Conservation (phyloP, 2,797 vertebrate species). For the Malurus splendens region DNA sequence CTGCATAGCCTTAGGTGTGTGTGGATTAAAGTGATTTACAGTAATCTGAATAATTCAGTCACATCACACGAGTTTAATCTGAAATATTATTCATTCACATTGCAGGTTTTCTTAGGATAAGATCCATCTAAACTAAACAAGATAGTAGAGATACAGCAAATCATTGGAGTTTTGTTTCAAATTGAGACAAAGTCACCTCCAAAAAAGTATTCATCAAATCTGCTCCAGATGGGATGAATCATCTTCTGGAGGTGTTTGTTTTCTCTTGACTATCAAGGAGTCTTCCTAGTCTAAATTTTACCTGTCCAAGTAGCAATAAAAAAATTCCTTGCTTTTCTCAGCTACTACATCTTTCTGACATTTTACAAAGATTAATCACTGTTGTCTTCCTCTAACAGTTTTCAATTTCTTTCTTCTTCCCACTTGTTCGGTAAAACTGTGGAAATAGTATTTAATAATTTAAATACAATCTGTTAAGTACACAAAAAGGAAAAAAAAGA, state of each 20-base stretch:
- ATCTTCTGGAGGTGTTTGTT: not conserved
- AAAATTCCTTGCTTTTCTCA: not conserved
- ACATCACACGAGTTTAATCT: not conserved
- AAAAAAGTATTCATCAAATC: not conserved
- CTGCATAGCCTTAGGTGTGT: not conserved
- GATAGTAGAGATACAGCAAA: not conserved
- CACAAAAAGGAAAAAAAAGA: not conserved
- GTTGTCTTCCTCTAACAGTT: not conserved
- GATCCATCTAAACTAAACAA: not conserved
- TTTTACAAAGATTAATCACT: not conserved
- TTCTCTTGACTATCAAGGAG: not conserved
- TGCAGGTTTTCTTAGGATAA: not conserved
- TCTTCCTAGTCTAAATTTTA: not conserved
- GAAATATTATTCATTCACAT: not conserved
- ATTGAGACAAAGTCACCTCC: not conserved
- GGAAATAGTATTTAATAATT: not conserved
- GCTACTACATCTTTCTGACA: not conserved
- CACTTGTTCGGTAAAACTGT: not conserved
- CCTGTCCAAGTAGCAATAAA: not conserved
- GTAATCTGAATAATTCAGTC: not conserved
- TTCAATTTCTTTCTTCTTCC: not conserved
- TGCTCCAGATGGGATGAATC: not conserved
- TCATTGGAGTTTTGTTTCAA: not conserved
- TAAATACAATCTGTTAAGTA: not conserved
- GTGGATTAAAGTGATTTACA: not conserved